Base-by-base conservation (phyloP, 1,140 invertebrate species). In the Papilio xuthus region DNA sequence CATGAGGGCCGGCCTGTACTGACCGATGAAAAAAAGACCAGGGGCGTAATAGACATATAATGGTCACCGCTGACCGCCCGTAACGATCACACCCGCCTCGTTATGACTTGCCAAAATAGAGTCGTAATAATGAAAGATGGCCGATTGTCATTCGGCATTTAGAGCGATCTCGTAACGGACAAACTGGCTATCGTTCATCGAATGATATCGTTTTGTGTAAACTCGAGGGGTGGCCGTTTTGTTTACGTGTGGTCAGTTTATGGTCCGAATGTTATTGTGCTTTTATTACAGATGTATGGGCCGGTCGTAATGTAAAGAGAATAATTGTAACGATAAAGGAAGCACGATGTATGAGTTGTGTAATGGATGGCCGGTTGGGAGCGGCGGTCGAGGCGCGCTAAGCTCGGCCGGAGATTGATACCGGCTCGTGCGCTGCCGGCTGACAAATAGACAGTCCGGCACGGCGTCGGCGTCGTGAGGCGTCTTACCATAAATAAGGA, bases 401-500 rank as follows among this genome's bases (percentile, higher is more conserved):
- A 90, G 85, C 87, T 82, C 79, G 80, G 76, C 80, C 81, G 77
- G 83, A 91, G 92, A 93, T 93, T 92, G 92, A 93, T 93, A 85
- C 88, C 79, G 83, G 79, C 82, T 83, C 79, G 79, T 84, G 82
- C 78, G 84, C 78, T 82, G 81, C 81, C 81, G 83, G 83, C 85
- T 93, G 92, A 93, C 89, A 92, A 92, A 93, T 93, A 89, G 91
- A 87, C 84, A 85, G 89, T 88, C 86, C 83, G 85, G 78, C 83
- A 84, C 87, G 91, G 89, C 91, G 89, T 92, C 87, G 91, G 88
- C 90, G 88, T 92, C 87, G 89, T 84, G 81, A 67, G 84, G 82
- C 90, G 88, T 93, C 90, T 93, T 92, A 89, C 90, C 88, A 92
- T 93, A 93, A 93, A 92, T 92, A 92, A 92, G 91, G 91, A 92